Conservation (phyloP, 2,113 vertebrate genomes). For the Sula dactylatra region DNA sequence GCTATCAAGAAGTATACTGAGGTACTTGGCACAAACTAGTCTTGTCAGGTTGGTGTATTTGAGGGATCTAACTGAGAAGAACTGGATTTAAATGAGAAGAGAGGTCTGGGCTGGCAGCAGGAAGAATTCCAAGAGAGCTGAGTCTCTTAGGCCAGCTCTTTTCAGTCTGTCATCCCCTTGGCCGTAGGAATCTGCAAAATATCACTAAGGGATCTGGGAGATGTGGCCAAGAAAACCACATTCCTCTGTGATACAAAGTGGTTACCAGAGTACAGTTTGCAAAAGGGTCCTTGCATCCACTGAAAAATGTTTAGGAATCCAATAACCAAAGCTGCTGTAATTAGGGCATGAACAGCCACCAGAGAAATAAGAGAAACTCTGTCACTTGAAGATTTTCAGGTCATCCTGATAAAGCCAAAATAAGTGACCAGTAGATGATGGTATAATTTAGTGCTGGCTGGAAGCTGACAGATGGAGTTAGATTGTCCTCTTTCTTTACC, state of each 20-base stretch:
- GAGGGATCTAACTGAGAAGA: neutral
- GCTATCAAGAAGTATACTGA: accelerated
- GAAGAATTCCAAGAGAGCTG: neutral
- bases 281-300: neutral
- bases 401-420: neutral
- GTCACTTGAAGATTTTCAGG: neutral
- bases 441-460: neutral
- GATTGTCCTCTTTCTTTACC: neutral
- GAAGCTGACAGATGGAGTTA: neutral
- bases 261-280: conserved; percentile 25
- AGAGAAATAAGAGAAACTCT: neutral
- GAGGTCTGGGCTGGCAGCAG: neutral
- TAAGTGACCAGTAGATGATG: neutral
- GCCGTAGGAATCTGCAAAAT: conserved; percentile 1
- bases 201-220: neutral
- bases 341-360: neutral
- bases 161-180: conserved; percentile 1
- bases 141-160: neutral
- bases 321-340: neutral
- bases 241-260: conserved; percentile 13
- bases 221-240: conserved; percentile 22
- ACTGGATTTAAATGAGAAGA: neutral
- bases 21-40: neutral
- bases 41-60: neutral
- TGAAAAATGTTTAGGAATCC: neutral